Percentiles rank a stretch among this genome's conserved stretches.
phyloP scores from a whole-genome alignment of 1,140 invertebrate genomes.

The Drosophila repleta region DNA sequence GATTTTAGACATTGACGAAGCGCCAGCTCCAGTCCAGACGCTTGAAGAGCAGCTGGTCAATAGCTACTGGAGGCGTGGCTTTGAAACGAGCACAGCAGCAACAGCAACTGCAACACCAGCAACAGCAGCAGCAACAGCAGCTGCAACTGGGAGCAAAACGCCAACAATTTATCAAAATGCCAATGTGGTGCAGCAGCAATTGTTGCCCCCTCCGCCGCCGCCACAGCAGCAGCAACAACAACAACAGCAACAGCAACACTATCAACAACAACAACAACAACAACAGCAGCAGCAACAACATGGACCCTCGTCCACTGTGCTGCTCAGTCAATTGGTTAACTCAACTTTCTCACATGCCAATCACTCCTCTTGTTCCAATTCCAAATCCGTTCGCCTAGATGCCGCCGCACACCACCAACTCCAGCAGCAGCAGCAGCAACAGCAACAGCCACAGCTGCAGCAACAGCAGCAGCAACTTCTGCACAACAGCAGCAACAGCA shows the following conservation, averaged over 20 bases:
- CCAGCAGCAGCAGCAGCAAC: conserved; percentile 51
- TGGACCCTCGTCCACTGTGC: conserved; percentile 80
- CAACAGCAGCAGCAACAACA: conserved; percentile 62
- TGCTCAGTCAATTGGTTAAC: conserved; percentile 84
- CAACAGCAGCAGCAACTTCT: conserved; percentile 58
- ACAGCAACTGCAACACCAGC: conserved; percentile 39
- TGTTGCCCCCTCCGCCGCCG: conserved; percentile 48
- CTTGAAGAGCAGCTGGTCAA: conserved; percentile 91
- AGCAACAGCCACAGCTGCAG: conserved; percentile 38
- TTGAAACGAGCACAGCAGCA: conserved; percentile 85
- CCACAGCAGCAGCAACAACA: conserved; percentile 77
- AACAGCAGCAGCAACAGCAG: conserved; percentile 24
- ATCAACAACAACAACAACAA: conserved; percentile 86
- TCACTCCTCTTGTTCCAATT: conserved; percentile 62
- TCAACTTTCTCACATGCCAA: conserved; percentile 78
- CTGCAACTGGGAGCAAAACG: conserved; percentile 59
- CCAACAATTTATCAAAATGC: conserved; percentile 74
- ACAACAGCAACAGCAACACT: conserved; percentile 85
- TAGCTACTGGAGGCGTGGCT: conserved; percentile 88
- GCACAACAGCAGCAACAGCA: conserved; percentile 36
- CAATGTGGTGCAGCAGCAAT: conserved; percentile 69
- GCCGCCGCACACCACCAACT: conserved; percentile 52
- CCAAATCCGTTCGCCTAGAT: conserved; percentile 64
- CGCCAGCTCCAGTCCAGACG: conserved; percentile 21
- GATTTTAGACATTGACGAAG: conserved; percentile 55